Base-by-base conservation (phyloP, 2,797 vertebrate species). In the Sarcoramphus papa region DNA sequence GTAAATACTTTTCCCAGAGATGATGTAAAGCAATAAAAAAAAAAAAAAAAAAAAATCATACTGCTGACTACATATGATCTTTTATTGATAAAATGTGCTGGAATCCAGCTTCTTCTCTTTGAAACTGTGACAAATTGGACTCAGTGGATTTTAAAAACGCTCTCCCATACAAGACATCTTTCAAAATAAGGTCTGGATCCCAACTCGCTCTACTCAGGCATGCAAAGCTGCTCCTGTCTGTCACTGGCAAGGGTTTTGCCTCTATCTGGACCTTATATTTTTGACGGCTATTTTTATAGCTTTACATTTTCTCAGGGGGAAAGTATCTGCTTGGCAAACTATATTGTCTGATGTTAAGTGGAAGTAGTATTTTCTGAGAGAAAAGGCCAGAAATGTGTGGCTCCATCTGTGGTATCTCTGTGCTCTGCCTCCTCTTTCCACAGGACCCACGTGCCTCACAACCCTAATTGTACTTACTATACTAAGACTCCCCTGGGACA, bases 21-120 rank as follows among this genome's bases (percentile, higher is more conserved):
- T 95, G 85, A 95, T 85, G 41, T 88, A 96, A 97, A 96, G 74
- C 65, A 94, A 92, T 97, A 30, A 96, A 88, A 88, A 53, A 51
- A 35, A 59, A 19, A n/a, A 73, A 48, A 94, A 91, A 67, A 79
- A 64, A 45, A 80, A 97, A 72, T 13, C 78, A 79, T 70, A 88
- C 82, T 97, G 97, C 97, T 98, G 98, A 96, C 92, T 96, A 91
- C 47, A 24, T 80, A 59, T 78, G 90, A 97, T 95, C 59, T 96
- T 97, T 93, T 85, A 87, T 96, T 95, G 96, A 97, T 89, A 94
- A 97, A 94, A 95, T 69, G 75, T 94, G 78, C 59, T 81, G 81
- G 63, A 97, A 96, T 93, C 69, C 60, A 94, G 85, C 24, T 92
- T 88, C 43, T 92, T 77, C 62, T 95, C 59, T 84, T 97, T 93